Evolutionary conservation across 2,113 vertebrate species (phyloP).

Genomic region (Megaceryle maxima): DNA sequence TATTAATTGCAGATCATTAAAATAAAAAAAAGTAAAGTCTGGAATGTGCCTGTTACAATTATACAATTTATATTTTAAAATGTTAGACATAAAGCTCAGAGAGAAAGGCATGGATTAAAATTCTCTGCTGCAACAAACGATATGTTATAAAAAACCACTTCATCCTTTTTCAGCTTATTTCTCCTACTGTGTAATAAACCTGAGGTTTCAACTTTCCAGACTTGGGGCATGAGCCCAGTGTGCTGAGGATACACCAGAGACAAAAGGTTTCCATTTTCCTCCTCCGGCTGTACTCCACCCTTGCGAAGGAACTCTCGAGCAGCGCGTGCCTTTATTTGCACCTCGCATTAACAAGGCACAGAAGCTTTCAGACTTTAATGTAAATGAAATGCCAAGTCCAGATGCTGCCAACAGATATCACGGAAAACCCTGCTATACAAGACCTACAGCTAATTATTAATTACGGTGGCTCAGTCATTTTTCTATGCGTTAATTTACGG

Average conservation of each 20-base stretch:
- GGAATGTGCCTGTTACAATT: background rate
- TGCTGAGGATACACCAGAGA: slow-evolving; percentile 70
- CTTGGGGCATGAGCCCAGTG: background rate
- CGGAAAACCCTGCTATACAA: background rate
- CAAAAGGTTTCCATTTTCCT: slow-evolving; percentile 82
- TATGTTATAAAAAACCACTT: background rate
- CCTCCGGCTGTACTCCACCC: slow-evolving; percentile 64
- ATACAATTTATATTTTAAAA: background rate
- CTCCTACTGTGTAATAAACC: background rate
- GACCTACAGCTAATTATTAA: slow-evolving; percentile 68
- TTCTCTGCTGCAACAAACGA: background rate
- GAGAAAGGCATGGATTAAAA: background rate
- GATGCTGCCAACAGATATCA: slow-evolving; percentile 55
- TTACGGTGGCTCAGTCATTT: slow-evolving; percentile 41
- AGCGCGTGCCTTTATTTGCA: slow-evolving; percentile 42
- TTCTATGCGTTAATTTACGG: slow-evolving; percentile 65
- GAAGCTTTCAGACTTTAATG: slow-evolving; percentile 2
- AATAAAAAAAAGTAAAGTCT: slow-evolving; percentile 16
- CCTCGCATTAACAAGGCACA: slow-evolving; percentile 40
- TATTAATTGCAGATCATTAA: slow-evolving; percentile 44
- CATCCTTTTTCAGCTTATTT: background rate
- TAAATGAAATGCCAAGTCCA: slow-evolving; percentile 59
- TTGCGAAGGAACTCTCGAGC: slow-evolving; percentile 60
- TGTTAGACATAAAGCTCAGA: background rate
- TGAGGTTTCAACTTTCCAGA: slow-evolving; percentile 55